Evolutionary conservation across 2,113 vertebrate species (phyloP), one percentile per base, ranked within the genome.

Genomic region (Hippopotamus amphibius): DNA sequence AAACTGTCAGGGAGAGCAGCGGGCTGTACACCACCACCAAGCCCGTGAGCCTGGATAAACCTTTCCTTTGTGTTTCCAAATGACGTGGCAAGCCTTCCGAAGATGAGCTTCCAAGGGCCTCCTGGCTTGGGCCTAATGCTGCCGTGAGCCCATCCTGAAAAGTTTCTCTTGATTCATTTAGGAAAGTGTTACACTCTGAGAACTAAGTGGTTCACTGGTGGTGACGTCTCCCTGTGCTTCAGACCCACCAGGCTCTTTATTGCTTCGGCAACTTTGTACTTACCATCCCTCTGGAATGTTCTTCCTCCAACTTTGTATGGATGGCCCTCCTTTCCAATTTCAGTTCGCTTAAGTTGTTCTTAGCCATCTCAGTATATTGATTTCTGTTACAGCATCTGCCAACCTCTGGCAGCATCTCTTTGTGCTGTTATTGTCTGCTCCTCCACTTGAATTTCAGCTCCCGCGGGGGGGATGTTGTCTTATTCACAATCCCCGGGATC

Each of bases 1-100:
- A 55, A 87, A 30, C 12, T 69, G 72, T 96, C 96, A 68, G 90
- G 93, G 86, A 66, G 48, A 97, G 88, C 50, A 46, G 61, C 22
- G 41, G 53, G 6, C 80, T 80, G 2, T 33, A 6, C 43, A 43
- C 30, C 30, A 50, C 33, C 33, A 41, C 46, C 71, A 95, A 48
- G 43, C 8, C 16, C 26, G 17, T 2, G n/a, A 79, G 26, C 13
- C 53, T 86, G n/a, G 12, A 71, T 30, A 30, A 71, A 48, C 1
- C 0, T 88, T 83, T 76, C 22, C 37, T 81, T 55, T 46, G 53
- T 71, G 11, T 92, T 77, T 88, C 19, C 76, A 82, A 85, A 88
- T 33, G 43, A 79, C 0, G 1, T 16, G 41, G 72, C 24, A 28
- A 74, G 26, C 28, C 46, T 9, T 93, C 11, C 61, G 55, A 50